Base-by-base conservation (phyloP, 2,888 invertebrate species). In the Dioctria rufipes region DNA sequence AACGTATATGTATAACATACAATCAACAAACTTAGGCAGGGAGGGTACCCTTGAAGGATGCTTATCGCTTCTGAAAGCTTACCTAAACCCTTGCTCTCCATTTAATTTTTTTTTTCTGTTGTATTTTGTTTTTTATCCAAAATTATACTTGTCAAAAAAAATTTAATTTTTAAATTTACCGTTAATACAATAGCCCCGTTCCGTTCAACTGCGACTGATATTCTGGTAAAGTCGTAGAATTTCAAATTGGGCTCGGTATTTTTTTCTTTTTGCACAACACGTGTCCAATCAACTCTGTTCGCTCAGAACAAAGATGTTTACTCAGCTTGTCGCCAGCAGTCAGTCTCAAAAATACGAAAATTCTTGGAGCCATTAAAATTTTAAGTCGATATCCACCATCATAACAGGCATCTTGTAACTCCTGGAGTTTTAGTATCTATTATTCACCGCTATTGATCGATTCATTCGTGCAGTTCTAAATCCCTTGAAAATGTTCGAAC, bases 381-480 rank as follows among this genome's bases (percentile, higher is more conserved):
- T 25, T 13, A 63, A 43, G 37, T 61, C 39, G 25, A 43, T 67
- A 43, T 13, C 25, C 25, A 25, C 25, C 25, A 5, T 51, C 71
- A 71, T 58, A 39, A 58, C 58, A 73, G 5, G 42, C 0, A 39
- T 58, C n/a, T 60, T 40, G 42, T 73, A 73, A 60, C 58, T 73
- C 61, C 42, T 37, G 42, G 40, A 73, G 73, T 60, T 54, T 54
- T 73, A 60, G 73, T 73, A 42, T 73, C 73, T 43, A 73, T 73
- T 73, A 73, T 73, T 73, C 73, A 73, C 25, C 51, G 40, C 9
- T 73, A 73, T 73, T 58, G 73, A 73, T 58, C 60, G 73, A 73
- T 25, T 25, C 25, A 25, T 25, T 73, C 58, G 73, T 37, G 40
- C 13, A 60, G 51, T 2, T 51, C 11, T 11, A 54, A 73, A 73